Evolutionary conservation across 2,113 vertebrate species (phyloP).

Genomic region (Seriola quinqueradiata): DNA sequence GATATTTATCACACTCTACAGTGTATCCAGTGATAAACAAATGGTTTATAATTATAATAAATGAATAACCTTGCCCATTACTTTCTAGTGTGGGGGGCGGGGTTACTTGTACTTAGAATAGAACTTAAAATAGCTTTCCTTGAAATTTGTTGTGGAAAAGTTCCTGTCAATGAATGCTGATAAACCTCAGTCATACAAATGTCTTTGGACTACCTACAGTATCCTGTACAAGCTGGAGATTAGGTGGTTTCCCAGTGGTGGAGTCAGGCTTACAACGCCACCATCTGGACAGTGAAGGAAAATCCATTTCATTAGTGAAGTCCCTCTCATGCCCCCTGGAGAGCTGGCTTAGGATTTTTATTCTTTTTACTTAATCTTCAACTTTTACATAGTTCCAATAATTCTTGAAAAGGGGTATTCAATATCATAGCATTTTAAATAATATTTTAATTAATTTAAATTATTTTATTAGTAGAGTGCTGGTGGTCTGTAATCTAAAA

Average conservation of each 20-base stretch:
- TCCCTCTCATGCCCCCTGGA: neutral
- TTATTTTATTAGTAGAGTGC: neutral
- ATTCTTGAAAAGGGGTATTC: too few relatives aligned
- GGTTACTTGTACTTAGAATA: too few relatives aligned
- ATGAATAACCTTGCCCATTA: too few relatives aligned
- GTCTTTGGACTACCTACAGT: neutral
- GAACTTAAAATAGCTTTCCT: neutral
- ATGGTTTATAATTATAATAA: too few relatives aligned
- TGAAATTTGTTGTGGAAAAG: neutral
- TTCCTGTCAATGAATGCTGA: neutral
- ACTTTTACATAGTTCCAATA: neutral
- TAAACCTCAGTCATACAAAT: neutral
- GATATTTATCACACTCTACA: neutral
- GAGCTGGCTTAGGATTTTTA: neutral
- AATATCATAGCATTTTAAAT: neutral
- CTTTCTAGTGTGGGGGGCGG: too few relatives aligned
- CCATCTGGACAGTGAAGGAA: constrained; percentile 36
- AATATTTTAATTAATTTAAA: neutral
- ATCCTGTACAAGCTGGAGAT: neutral
- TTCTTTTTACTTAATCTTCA: neutral
- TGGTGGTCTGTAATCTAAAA: too few relatives aligned
- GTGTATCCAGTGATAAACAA: too few relatives aligned
- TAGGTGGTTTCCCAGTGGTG: neutral
- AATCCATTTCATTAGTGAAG: neutral
- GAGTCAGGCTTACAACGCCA: constrained; percentile 25